Base-by-base conservation (phyloP, 2,888 invertebrate species). In the Meteorus cinctellus region DNA sequence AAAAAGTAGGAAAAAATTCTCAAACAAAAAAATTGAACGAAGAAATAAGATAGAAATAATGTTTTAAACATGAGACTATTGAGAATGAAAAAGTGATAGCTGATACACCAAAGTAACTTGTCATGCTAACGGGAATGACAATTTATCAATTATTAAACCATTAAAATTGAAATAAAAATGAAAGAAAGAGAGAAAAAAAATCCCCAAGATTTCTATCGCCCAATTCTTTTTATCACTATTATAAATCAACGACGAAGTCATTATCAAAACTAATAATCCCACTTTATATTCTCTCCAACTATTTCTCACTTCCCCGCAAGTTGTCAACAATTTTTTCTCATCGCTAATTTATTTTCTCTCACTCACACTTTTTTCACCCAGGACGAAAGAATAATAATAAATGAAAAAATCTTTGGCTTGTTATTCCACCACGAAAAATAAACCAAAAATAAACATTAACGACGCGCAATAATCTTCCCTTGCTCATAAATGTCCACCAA, bases 31-130 rank as follows among this genome's bases (percentile, higher is more conserved):
- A 55, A 55, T n/a, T 2, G 8, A 55, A 55, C 24, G 34, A 12
- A 36, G 65, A 65, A 34, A 65, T 65, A 31, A 62, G n/a, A 62
- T 12, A n/a, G 31, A 14, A 31, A 27, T 27, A 34, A 65, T 65
- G 34, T 65, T 65, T 65, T 36, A 65, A 65, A 65, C 65, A 65
- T 65, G 65, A 65, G 36, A 0, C 36, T 12, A 65, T 55, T 65
- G 65, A 16, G 63, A 63, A 63, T 63, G 29, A 63, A 31, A 34
- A 63, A 63, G 31, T 34, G 63, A 34, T 63, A 48, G 48, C n/a
- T 48, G 48, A 48, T 48, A 48, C n/a, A 10, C n/a, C 34, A 34
- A 31, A 36, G 19, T 41, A 19, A 34, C 14, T 65, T 41, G 16
- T 31, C 31, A 29, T 62, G 31, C 29, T 62, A 62, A 62, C 62